Evolutionary conservation across 2,888 invertebrate genomes (phyloP), one percentile per base, ranked within the genome.

Genomic region (Schizotus pectinicornis): DNA sequence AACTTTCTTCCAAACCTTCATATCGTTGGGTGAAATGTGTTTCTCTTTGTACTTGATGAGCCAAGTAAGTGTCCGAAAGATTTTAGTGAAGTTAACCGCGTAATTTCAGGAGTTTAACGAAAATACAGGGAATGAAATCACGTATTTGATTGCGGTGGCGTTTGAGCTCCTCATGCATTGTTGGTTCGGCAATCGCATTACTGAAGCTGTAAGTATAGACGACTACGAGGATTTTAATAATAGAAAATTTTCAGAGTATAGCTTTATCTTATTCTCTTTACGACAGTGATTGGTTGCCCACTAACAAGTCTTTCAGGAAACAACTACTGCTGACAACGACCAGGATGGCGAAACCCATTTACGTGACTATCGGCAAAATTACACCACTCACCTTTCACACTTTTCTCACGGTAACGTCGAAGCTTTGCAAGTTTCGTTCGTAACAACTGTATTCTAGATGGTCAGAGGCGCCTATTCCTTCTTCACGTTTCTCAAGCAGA

Each of bases 321-420:
- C 51, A 58, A 11, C 63, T 68, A 14, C 54, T 65, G 14, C 56
- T 67, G 7, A 67, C 64, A 7, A 64, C 63, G 55, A 59, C 50
- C 11, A 55, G 68, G 34, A 58, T 66, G 52, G 34, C 62, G 38
- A 65, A 50, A 50, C 65, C 65, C 3, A 60, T 67, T 38, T 60
- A 65, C 47, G 51, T 68, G 8, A 68, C 68, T 6, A 66, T 67
- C 9, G 67, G 67, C 31, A 68, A 67, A 62, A 54, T 68, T 12
- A 59, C 65, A 9, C 67, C 67, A 9, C 39, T 67, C 6, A 62
- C 64, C 7, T 59, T 67, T 41, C 49, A 42, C n/a, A 67, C 67
- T 7, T 64, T 64, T 54, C 56, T 64, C 34, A 63, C 62, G 7
- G 64, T 62, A 51, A 50, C 8, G 13, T 7, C 7, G 2, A 34